A percentile compares a stretch with the other conserved stretches of the same genome.
phyloP scores from a whole-genome alignment of 2,888 invertebrate species.

The Limnephilus marmoratus region DNA sequence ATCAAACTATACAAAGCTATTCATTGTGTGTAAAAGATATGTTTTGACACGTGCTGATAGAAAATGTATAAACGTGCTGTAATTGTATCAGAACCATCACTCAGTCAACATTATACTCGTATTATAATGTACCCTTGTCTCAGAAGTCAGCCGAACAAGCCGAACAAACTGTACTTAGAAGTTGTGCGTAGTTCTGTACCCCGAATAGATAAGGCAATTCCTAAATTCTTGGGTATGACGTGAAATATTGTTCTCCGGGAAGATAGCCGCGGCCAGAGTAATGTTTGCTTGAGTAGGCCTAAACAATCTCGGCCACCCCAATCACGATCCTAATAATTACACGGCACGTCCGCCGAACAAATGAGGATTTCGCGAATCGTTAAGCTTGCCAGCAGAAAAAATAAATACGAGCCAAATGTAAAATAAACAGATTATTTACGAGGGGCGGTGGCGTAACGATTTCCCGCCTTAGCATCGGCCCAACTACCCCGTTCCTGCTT shows the following conservation, averaged over 20 bases:
- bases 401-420: conserved; percentile 60
- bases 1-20: neutral
- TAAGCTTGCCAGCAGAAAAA: conserved; percentile 58
- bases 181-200: conserved; percentile 4
- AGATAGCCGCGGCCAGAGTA: conserved; percentile 19
- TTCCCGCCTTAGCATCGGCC: conserved; percentile 42
- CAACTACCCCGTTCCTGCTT: conserved; percentile 36
- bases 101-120: neutral
- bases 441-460: conserved; percentile 41
- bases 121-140: neutral
- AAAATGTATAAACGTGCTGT: neutral
- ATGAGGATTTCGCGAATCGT: conserved; percentile 62
- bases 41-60: neutral
- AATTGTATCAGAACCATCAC: conserved; percentile 8
- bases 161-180: neutral
- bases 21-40: neutral
- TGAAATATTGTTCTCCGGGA: conserved; percentile 18
- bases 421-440: conserved; percentile 65
- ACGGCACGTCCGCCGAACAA: conserved; percentile 53
- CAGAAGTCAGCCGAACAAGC: neutral
- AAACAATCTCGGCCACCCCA: conserved; percentile 45
- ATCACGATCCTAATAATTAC: conserved; percentile 60
- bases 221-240: conserved; percentile 8
- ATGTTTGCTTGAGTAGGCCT: conserved; percentile 10
- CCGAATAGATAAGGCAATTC: conserved; percentile 25